Conservation (phyloP, 2,113 vertebrate species). For the Podarcis raffonei region DNA sequence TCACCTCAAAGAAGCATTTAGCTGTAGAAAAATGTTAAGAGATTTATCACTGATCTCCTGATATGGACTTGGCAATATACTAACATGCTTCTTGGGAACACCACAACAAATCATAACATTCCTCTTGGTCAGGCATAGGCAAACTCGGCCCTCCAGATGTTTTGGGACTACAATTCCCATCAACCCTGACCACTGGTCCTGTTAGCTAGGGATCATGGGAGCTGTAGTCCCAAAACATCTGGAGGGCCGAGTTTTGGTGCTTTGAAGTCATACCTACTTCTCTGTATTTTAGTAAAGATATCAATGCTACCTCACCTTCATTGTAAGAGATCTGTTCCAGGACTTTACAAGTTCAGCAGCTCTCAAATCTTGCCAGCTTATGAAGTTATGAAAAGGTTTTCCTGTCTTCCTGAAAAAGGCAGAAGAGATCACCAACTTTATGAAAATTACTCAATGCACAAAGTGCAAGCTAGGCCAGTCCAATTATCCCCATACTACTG, state of each 20-base stretch:
- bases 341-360: constrained; percentile 86
- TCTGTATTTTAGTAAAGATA: not conserved
- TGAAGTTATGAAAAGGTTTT: constrained; percentile 94
- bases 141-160: too few species aligned
- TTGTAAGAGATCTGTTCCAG: constrained; percentile 89
- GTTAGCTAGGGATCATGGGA: too few species aligned
- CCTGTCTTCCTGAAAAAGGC: constrained; percentile 85
- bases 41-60: not conserved
- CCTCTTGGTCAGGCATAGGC: too few species aligned
- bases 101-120: not conserved
- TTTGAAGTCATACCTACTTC: not conserved
- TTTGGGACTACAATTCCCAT: too few species aligned
- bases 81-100: not conserved
- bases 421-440: not conserved
- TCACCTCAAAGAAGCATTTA: not conserved
- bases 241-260: not conserved
- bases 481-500: not conserved
- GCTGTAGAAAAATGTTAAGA: not conserved
- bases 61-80: not conserved
- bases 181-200: too few species aligned
- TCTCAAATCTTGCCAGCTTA: constrained; percentile 95
- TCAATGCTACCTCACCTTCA: constrained; percentile 81
- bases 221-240: too few species aligned
- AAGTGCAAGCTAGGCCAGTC: not conserved
- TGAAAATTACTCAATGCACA: not conserved